These are phyloP conservation scores for Lagorchestes hirsutus DNA, from an alignment of 2,797 vertebrate genomes.

Conservation along the genomic window DNA sequence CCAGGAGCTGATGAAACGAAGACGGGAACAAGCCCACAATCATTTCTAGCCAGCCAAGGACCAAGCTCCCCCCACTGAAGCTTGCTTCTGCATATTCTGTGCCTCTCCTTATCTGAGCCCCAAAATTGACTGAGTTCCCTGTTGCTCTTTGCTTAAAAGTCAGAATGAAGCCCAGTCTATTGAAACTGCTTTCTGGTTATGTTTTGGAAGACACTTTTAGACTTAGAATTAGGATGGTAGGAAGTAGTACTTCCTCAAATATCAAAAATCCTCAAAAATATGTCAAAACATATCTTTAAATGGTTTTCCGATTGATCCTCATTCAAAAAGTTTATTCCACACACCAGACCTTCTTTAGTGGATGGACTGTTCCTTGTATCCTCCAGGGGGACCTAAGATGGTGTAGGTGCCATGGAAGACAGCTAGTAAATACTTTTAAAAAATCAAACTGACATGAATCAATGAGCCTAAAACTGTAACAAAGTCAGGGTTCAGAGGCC, in stretches of 20 bases:
- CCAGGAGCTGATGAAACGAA: rapidly evolving
- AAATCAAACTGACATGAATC: not conserved
- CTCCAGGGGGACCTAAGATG: not conserved
- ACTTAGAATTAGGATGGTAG: not conserved
- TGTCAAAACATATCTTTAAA: not conserved
- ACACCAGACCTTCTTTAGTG: not conserved
- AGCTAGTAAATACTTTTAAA: rapidly evolving
- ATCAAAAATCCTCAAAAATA: not conserved
- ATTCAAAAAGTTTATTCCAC: not conserved
- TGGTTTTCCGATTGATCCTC: not conserved
- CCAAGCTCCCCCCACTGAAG: rapidly evolving
- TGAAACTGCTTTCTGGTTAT: not conserved
- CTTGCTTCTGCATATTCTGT: not conserved
- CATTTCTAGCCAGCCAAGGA: rapidly evolving
- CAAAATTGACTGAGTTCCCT: not conserved
- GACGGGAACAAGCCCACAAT: rapidly evolving
- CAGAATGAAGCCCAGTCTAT: not conserved
- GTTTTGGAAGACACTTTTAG: not conserved
- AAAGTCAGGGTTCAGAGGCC: not conserved
- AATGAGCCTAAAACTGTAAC: not conserved
- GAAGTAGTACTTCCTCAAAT: not conserved
- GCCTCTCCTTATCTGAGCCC: not conserved
- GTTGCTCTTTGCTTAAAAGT: not conserved
- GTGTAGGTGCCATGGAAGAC: not conserved
- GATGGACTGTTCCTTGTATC: rapidly evolving